Conservation (phyloP, 2,113 vertebrate species). For the Thymallus thymallus region DNA sequence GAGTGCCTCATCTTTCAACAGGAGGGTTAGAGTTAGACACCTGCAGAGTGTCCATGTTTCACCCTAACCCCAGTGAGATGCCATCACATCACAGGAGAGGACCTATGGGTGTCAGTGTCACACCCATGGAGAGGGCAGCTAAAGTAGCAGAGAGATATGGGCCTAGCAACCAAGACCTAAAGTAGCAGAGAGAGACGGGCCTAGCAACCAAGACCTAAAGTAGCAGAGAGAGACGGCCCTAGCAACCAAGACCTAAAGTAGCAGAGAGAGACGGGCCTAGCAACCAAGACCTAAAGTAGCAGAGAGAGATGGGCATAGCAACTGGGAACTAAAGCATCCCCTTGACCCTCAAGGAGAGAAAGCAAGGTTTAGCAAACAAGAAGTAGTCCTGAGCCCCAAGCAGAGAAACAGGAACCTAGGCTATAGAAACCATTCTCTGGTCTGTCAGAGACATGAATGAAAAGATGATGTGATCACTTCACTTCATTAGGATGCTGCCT, state of each 20-base stretch:
- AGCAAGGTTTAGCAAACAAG: no score
- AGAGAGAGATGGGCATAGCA: no score
- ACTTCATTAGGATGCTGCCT: neutral
- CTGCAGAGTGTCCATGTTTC: neutral
- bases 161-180: neutral
- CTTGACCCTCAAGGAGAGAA: no score
- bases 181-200: no score
- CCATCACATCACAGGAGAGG: neutral
- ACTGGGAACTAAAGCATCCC: no score
- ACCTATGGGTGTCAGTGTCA: neutral
- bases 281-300: neutral
- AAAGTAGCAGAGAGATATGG: neutral
- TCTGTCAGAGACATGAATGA: neutral
- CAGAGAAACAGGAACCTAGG: neutral
- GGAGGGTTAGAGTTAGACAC: neutral
- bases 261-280: neutral
- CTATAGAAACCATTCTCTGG: neutral
- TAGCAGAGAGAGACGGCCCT: neutral
- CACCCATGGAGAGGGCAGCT: neutral
- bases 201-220: neutral
- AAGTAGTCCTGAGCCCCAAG: neutral
- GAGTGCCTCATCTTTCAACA: neutral
- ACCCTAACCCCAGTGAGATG: neutral
- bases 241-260: neutral
- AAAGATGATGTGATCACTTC: neutral